Base-by-base conservation (phyloP, 2,888 invertebrate genomes). In the Diadromus collaris region DNA sequence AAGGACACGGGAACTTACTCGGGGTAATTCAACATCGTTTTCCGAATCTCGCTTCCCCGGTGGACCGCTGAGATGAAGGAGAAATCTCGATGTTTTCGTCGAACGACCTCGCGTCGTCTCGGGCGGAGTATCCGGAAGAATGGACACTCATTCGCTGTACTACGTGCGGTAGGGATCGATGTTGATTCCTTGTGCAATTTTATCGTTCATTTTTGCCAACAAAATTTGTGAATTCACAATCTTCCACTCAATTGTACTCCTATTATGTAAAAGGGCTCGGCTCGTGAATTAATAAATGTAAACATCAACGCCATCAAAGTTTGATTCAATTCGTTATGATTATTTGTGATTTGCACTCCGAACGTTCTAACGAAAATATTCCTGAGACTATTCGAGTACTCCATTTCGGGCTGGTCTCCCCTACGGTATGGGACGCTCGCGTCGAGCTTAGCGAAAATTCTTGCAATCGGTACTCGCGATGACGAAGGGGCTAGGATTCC, bases 11-110 rank as follows among this genome's bases (percentile, higher is more conserved):
- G 81, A 85, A 85, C 85, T 86, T 84, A 83, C 76, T 75, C 76
- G 70, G 48, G 75, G 81, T 83, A 83, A 87, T 86, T 83, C 84
- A 85, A 85, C 84, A 83, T 86, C 82, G 78, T 87, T 87, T 85
- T 68, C 79, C 68, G 69, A 73, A 76, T 56, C 69, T 65, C 69
- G 54, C 68, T 75, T 61, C 44, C 21, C 48, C 16, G 60, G 38
- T 27, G 68, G 75, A 65, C 24, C 56, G 24, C 19, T 46, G 9
- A 32, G 29, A 16, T 24, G 34, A 21, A 32, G 16, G 19, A 32
- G 29, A 19, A 46, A 21, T 32, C 24, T 60, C 70, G 32, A 21
- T 2, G 27, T 44, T 13, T 13, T 27, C 29, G 10, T 48, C 32
- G 44, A 68, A 69, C 69, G 34, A 56, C 54, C 63, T 68, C 68